These are phyloP conservation scores for Amphipoea lucens DNA, from an alignment of 2,888 invertebrate species.

Conservation along the genomic window DNA sequence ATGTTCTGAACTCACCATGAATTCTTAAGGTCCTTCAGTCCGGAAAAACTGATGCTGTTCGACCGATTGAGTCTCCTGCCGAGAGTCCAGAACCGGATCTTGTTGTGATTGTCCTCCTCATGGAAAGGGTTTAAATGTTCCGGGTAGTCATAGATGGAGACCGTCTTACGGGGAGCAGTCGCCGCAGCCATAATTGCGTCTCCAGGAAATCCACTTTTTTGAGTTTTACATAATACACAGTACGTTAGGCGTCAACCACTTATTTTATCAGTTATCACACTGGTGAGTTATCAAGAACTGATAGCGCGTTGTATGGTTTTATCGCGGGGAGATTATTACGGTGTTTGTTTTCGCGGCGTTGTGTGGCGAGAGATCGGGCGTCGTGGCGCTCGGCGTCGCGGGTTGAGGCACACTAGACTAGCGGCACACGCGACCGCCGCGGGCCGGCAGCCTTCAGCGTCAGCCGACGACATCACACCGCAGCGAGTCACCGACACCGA, in stretches of 20 bases:
- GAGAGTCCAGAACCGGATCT: conserved; percentile 91
- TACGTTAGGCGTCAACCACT: conserved; percentile 83
- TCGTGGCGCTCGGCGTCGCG: conserved; percentile 82
- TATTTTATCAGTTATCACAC: conserved; percentile 88
- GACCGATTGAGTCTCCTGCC: conserved; percentile 89
- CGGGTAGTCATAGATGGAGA: conserved; percentile 93
- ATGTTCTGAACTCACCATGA: conserved; percentile 88
- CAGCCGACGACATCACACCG: conserved; percentile 59
- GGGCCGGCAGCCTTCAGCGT: conserved; percentile 33
- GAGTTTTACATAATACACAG: conserved; percentile 87
- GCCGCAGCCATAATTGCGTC: conserved; percentile 82
- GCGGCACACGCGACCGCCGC: conserved; percentile 53
- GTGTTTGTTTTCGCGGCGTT: conserved; percentile 83
- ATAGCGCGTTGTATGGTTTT: conserved; percentile 85
- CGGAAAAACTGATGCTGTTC: conserved; percentile 91
- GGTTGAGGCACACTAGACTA: conserved; percentile 73
- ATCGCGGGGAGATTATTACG: conserved; percentile 86
- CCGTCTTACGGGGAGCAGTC: conserved; percentile 86
- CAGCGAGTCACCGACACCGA: conserved; percentile 23
- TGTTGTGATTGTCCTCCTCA: conserved; percentile 92
- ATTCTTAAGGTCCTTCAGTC: conserved; percentile 90
- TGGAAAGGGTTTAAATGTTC: conserved; percentile 94
- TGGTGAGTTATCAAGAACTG: conserved; percentile 84
- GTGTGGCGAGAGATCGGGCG: conserved; percentile 67
- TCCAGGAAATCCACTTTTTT: conserved; percentile 75